Evolutionary conservation across 2,888 invertebrate genomes (phyloP).

Genomic region (Endotricha flammealis): DNA sequence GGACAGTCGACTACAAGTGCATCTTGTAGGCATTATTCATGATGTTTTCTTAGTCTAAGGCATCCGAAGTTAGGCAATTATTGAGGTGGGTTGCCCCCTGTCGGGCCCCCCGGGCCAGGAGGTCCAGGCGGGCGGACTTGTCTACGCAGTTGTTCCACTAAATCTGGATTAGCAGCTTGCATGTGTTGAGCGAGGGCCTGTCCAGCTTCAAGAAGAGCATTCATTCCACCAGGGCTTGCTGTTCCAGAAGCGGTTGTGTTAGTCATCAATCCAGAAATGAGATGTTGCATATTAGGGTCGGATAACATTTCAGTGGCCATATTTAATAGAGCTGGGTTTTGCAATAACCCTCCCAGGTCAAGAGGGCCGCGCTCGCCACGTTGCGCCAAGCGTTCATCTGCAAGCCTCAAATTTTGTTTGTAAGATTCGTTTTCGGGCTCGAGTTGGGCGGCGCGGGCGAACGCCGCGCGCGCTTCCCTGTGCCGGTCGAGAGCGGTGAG

Average conservation of each 20-base stretch:
- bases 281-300: constrained; percentile 90
- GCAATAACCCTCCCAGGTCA: constrained; percentile 83
- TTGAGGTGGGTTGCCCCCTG: constrained; percentile 35
- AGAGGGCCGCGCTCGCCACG: constrained; percentile 81
- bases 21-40: neutral
- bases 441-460: constrained; percentile 90
- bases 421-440: constrained; percentile 96
- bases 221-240: constrained; percentile 46
- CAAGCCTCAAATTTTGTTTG: constrained; percentile 89
- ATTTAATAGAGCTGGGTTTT: constrained; percentile 88
- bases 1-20: constrained; percentile 1
- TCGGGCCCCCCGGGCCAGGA: too few relatives aligned
- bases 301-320: constrained; percentile 91
- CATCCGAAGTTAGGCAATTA: constrained; percentile 15
- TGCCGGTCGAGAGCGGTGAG: constrained; percentile 90
- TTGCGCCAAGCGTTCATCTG: constrained; percentile 83
- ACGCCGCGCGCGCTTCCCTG: constrained; percentile 90
- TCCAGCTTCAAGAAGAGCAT: constrained; percentile 79
- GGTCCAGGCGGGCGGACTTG: constrained; percentile 72
- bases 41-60: constrained; percentile 10
- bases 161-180: constrained; percentile 88
- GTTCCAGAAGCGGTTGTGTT: constrained; percentile 31
- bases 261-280: constrained; percentile 81
- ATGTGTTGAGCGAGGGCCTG: constrained; percentile 90
- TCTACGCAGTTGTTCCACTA: constrained; percentile 88